These are phyloP conservation scores for Drosophila pseudotakahashii DNA, from an alignment of 2,888 invertebrate species.

Conservation along the genomic window DNA sequence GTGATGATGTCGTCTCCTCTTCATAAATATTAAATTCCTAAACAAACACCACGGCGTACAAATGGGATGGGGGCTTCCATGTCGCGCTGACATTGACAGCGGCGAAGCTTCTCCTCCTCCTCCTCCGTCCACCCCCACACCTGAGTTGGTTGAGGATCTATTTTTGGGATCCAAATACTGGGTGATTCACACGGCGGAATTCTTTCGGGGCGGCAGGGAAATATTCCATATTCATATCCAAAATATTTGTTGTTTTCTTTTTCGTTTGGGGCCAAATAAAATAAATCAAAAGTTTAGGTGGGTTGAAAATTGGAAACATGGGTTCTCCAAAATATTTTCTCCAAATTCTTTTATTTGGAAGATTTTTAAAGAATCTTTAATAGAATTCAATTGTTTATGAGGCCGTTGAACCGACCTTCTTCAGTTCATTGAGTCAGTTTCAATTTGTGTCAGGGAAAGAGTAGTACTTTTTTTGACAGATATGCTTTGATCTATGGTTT, in stretches of 20 bases:
- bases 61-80: constrained; percentile 25
- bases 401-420: constrained; percentile 40
- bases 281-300: constrained; percentile 3
- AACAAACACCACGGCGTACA: constrained; percentile 21
- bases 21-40: constrained; percentile 47
- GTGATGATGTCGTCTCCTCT: constrained; percentile 41
- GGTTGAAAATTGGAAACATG: neutral
- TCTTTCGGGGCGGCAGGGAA: constrained; percentile 43
- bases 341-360: constrained; percentile 3
- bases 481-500: constrained; percentile 31
- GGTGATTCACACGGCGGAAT: constrained; percentile 61
- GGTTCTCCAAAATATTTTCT: constrained; percentile 8
- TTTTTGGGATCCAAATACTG: constrained; percentile 50
- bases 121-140: constrained; percentile 28
- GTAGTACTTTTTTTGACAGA: constrained; percentile 1
- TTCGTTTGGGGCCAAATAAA: constrained; percentile 9
- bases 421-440: constrained; percentile 12
- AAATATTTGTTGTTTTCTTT: constrained; percentile 7
- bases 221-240: constrained; percentile 34
- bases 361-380: too few species aligned
- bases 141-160: constrained; percentile 34
- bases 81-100: constrained; percentile 63
- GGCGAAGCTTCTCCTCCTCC: constrained; percentile 49
- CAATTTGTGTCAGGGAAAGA: constrained; percentile 20
- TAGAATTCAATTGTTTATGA: neutral